phyloP scores from a whole-genome alignment of 2,797 vertebrate genomes.

The Etheostoma nigrum region DNA sequence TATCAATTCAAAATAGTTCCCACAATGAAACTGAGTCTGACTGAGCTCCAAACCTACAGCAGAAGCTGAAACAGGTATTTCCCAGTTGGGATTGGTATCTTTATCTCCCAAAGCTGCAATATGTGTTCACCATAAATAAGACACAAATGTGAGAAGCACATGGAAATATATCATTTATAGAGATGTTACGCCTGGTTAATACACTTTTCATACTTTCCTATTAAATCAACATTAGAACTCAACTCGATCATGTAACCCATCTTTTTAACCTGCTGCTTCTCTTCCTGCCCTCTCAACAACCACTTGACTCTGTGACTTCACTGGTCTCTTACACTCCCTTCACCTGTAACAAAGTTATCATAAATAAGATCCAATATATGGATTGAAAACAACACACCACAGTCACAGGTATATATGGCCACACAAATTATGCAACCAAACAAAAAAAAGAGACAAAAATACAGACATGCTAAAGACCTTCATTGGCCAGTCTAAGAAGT shows the following conservation, averaged over 20 bases:
- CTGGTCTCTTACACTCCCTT: neutral
- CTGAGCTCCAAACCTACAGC: neutral
- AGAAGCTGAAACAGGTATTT: neutral
- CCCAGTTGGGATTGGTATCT: neutral
- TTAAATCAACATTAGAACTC: neutral
- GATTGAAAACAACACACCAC: neutral
- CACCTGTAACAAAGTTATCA: conserved; percentile 6
- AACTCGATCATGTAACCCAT: neutral
- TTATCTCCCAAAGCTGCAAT: neutral
- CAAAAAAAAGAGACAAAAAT: conserved; percentile 12
- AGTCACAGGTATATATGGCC: neutral
- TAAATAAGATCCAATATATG: conserved; percentile 6
- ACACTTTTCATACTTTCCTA: neutral
- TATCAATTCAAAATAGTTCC: neutral
- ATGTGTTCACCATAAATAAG: neutral
- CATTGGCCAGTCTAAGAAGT: conserved; percentile 63
- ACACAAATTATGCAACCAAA: conserved; percentile 2
- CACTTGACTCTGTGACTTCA: neutral
- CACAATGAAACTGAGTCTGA: neutral
- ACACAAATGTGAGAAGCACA: neutral
- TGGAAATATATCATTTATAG: neutral
- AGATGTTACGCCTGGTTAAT: neutral
- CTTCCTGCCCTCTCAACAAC: neutral
- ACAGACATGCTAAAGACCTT: conserved; percentile 52
- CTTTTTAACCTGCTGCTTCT: neutral